Evolutionary conservation across 2,888 invertebrate species (phyloP), one percentile per base, ranked within the genome.

Genomic region (Rotaria socialis): DNA sequence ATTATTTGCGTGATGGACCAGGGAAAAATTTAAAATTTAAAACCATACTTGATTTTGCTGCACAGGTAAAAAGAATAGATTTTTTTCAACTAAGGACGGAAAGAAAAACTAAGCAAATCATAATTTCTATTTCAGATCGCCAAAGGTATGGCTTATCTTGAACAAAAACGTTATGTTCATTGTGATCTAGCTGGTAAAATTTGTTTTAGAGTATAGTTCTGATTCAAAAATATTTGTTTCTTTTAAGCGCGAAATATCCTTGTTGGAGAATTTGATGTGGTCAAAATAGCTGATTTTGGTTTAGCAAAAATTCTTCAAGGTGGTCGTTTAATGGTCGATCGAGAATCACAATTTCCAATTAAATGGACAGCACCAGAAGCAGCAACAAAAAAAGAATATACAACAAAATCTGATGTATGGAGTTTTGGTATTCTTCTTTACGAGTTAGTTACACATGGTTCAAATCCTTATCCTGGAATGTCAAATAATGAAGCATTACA

Each of bases 271-370:
- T 47, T 56, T 19, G 89, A 90, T 87, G 88, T 89, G 67, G 95
- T 95, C 87, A 95, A 96, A 93, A 93, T 94, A 88, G 95, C 96
- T 91, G 99, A 99, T 92, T 99, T 99, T 91, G 99, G 98, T 85
- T 93, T 99, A 88, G 98, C 99, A 7, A 93, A 97, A 88, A 95
- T 98, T 88, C 96, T 96, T 89, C 96, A 96, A 94, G 95, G 94
- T 91, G 89, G 84, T n/a, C 52, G 56, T 35, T 55, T 84, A 41
- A 22, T 55, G 50, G 84, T 84, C 22, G 84, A 84, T 55, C 19
- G 84, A 86, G 98, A 98, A 87, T 97, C 98, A 16, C 93, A 87
- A 84, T 87, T 87, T 85, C 87, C 87, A 41, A 85, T 87, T 22
- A 87, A 87, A 84, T 87, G 87, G 87, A 87, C 87, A 35, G 87